These are phyloP conservation scores for Eunapius fragilis DNA, from an alignment of 37 sponge, comb jelly and placozoan species.

Conservation along the genomic window DNA sequence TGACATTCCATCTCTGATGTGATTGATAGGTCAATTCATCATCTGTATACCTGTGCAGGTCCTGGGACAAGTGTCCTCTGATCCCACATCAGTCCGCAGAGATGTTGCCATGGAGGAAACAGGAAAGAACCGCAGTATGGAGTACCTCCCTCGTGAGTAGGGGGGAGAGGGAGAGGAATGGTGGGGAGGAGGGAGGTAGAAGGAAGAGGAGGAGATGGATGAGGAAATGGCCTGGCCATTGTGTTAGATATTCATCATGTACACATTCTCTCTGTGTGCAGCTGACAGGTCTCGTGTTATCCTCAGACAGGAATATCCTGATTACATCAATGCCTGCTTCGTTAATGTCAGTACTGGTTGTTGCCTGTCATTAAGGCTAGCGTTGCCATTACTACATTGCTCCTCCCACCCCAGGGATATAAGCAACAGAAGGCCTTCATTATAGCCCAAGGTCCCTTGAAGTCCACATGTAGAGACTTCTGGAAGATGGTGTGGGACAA, in stretches of 20 bases:
- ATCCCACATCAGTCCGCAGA: constrained; percentile 7
- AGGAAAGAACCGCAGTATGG: constrained; percentile 35
- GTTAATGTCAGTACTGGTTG: constrained; percentile 19
- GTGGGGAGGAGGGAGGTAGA: too few relatives aligned
- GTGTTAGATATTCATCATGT: background rate
- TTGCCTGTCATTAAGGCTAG: background rate
- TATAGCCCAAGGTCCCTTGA: constrained; percentile 22
- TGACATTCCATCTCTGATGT: background rate
- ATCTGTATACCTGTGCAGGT: constrained; percentile 14
- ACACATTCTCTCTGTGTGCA: background rate
- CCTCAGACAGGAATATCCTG: constrained; percentile 2
- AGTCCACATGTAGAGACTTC: constrained; percentile 25
- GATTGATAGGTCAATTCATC: too few relatives aligned
- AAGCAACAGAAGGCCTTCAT: constrained; percentile 35
- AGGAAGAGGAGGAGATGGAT: background rate
- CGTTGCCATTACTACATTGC: background rate
- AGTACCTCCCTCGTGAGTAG: constrained; percentile 47
- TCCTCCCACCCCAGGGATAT: constrained; percentile 12
- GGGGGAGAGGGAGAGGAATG: background rate
- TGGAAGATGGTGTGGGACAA: constrained; percentile 39
- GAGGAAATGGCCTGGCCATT: background rate
- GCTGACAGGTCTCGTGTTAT: constrained; percentile 19
- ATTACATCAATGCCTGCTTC: constrained; percentile 32
- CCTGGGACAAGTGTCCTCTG: constrained; percentile 37
- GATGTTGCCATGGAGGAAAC: background rate